Evolutionary conservation across 2,797 vertebrate species (phyloP).

Genomic region (Acropternis orthonyx): DNA sequence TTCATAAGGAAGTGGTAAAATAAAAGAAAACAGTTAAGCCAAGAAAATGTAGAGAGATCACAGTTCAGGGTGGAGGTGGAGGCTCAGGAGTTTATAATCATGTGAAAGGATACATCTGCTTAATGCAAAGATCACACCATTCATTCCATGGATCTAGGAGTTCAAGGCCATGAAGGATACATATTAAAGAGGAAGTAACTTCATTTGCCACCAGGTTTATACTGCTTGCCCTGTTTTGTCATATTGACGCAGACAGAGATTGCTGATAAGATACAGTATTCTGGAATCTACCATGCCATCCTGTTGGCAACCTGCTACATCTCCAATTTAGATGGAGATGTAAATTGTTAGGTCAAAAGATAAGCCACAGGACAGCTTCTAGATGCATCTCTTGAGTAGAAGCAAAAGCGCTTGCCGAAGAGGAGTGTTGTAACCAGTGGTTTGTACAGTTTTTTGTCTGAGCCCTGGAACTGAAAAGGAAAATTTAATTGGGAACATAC

Average conservation of each 20-base stretch:
- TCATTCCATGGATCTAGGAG: neutral
- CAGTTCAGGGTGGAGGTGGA: neutral
- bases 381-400: neutral
- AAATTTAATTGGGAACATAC: neutral
- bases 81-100: neutral
- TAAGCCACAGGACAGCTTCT: neutral
- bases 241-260: neutral
- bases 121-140: neutral
- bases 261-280: neutral
- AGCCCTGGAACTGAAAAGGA: neutral
- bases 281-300: neutral
- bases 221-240: neutral
- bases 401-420: neutral
- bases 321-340: conserved; percentile 7
- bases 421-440: neutral
- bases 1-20: neutral
- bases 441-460: neutral
- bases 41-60: neutral
- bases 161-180: neutral
- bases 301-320: neutral
- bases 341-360: conserved; percentile 25
- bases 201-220: neutral
- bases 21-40: neutral
- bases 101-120: neutral
- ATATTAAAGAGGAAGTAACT: neutral